Percentiles rank a stretch among this genome's conserved stretches.
phyloP scores from a whole-genome alignment of 1,140 invertebrate genomes.

The Monomorium pharaonis region DNA sequence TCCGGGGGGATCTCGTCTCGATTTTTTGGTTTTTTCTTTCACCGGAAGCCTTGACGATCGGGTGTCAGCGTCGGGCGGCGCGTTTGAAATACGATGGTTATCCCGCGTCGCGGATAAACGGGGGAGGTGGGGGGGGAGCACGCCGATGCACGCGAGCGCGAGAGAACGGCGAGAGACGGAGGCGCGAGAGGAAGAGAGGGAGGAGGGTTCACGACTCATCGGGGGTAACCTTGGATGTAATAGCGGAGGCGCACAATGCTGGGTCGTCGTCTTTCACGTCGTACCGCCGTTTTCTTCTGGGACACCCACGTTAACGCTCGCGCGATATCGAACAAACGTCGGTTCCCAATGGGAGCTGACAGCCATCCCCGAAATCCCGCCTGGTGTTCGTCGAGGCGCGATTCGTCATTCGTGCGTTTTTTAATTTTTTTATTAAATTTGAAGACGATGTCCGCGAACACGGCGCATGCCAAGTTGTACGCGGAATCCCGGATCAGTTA shows the following conservation, averaged over 20 bases:
- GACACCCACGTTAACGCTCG: slow-evolving; percentile 58
- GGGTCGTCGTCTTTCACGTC: slow-evolving; percentile 61
- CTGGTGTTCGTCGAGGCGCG: neutral
- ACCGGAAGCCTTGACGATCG: neutral
- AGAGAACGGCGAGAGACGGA: neutral
- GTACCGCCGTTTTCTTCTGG: slow-evolving; percentile 33
- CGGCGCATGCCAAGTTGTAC: neutral
- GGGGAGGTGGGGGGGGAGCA: too few relatives aligned
- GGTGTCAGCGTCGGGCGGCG: neutral
- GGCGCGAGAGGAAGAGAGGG: slow-evolving; percentile 23
- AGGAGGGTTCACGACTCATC: slow-evolving; percentile 44
- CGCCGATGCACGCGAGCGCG: neutral
- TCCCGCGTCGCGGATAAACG: neutral
- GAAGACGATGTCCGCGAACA: too few relatives aligned
- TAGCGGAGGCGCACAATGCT: slow-evolving; percentile 74
- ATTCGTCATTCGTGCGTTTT: neutral
- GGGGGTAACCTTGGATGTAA: slow-evolving; percentile 77
- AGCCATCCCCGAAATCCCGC: neutral
- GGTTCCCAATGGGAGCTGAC: neutral
- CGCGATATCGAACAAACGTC: slow-evolving; percentile 33
- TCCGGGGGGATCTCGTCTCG: too few relatives aligned
- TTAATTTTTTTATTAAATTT: neutral
- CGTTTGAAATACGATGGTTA: slow-evolving; percentile 51
- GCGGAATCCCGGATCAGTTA: neutral
- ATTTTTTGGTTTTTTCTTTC: too few relatives aligned